Evolutionary conservation across 2,888 invertebrate genomes (phyloP).

Genomic region (Idaea biselata): DNA sequence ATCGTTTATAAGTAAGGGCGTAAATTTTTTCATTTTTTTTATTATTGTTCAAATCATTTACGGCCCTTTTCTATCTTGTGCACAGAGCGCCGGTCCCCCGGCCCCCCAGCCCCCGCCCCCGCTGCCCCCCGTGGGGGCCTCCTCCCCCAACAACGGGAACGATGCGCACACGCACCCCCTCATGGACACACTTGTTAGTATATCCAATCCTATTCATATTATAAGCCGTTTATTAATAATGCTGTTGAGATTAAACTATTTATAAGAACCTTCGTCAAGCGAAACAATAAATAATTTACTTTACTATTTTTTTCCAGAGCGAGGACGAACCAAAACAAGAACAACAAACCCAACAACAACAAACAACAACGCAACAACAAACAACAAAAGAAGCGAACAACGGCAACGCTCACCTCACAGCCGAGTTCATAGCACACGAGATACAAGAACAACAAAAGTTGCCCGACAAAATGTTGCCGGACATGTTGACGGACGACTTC

Average conservation of each 20-base stretch:
- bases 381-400: conserved; percentile 47
- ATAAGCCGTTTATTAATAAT: too few species aligned
- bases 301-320: conserved; percentile 41
- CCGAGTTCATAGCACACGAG: conserved; percentile 66
- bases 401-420: conserved; percentile 57
- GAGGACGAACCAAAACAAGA: conserved; percentile 55
- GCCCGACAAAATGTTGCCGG: conserved; percentile 42
- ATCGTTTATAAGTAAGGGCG: too few species aligned
- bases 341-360: conserved; percentile 38
- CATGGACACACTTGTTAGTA: not conserved
- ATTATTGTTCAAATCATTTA: not conserved
- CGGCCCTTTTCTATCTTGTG: not conserved
- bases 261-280: too few species aligned
- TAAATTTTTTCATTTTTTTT: too few species aligned
- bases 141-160: conserved; percentile 60
- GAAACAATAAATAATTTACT: too few species aligned
- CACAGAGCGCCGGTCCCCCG: not conserved
- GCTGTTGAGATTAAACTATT: too few species aligned
- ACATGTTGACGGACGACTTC: conserved; percentile 52
- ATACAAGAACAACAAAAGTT: conserved; percentile 50
- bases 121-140: conserved; percentile 5
- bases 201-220: not conserved
- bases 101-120: not conserved
- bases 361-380: conserved; percentile 36
- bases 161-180: conserved; percentile 28